Conservation (phyloP, 2,888 invertebrate genomes). For the Pollenia angustigena region DNA sequence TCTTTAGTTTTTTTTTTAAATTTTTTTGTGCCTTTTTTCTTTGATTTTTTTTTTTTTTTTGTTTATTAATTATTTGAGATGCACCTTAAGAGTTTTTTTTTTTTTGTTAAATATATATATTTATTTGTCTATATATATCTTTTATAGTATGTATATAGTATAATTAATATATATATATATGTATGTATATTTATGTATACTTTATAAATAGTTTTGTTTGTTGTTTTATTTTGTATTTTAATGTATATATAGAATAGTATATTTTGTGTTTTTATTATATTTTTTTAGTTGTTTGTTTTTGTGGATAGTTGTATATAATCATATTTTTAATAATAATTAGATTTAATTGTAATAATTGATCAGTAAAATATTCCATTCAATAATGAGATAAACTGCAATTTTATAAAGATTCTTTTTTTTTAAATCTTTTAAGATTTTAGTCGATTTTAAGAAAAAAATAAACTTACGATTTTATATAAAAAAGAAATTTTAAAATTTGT, state of each 20-base stretch:
- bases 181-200: constrained; percentile 72
- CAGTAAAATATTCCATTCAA: constrained; percentile 58
- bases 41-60: constrained; percentile 56
- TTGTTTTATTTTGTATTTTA: constrained; percentile 40
- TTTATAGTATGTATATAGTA: constrained; percentile 75
- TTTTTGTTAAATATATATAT: constrained; percentile 70
- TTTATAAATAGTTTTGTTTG: constrained; percentile 67
- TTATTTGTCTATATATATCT: constrained; percentile 75
- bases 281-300: constrained; percentile 70
- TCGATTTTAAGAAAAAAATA: no score
- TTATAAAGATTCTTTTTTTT: constrained; percentile 11
- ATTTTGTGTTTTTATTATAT: constrained; percentile 75
- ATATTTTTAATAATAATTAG: constrained; percentile 72
- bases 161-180: constrained; percentile 69
- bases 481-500: no score
- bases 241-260: constrained; percentile 70
- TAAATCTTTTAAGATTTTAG: neutral
- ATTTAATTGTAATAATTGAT: constrained; percentile 59
- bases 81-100: constrained; percentile 70
- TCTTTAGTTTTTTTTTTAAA: constrained; percentile 73
- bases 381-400: constrained; percentile 51
- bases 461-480: no score
- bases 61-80: constrained; percentile 72
- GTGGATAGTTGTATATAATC: constrained; percentile 76
- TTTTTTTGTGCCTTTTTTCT: constrained; percentile 74